Conservation (phyloP, 2,797 vertebrate genomes). For the Aplochiton taeniatus region DNA sequence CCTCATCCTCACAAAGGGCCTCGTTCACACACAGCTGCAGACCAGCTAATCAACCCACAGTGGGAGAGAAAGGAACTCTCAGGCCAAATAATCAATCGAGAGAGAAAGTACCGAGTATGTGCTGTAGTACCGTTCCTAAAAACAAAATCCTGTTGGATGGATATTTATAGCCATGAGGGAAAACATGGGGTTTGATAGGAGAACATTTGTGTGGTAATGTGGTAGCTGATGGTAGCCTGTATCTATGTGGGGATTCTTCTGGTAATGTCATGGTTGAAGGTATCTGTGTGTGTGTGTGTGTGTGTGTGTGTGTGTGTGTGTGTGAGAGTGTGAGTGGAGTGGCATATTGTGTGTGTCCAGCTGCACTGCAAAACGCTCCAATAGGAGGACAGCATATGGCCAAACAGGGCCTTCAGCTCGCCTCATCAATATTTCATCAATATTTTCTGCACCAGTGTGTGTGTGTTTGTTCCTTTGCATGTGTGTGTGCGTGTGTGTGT, state of each 20-base stretch:
- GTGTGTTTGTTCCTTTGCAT: slow-evolving; percentile 16
- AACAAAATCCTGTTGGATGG: too few relatives aligned
- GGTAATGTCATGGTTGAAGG: not conserved
- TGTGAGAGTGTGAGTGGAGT: slow-evolving; percentile 25
- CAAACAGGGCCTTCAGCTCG: slow-evolving; percentile 73
- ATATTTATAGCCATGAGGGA: slow-evolving; percentile 44
- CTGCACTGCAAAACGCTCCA: slow-evolving; percentile 70
- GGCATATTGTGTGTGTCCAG: slow-evolving; percentile 60
- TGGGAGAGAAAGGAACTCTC: too few relatives aligned
- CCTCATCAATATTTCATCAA: slow-evolving; percentile 83
- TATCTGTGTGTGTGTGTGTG: slow-evolving; percentile 2
- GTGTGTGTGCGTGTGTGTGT: too few relatives aligned
- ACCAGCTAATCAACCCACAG: too few relatives aligned
- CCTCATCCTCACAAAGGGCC: slow-evolving; percentile 58
- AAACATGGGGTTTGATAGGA: too few relatives aligned
- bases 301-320: too few relatives aligned
- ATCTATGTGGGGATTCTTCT: slow-evolving; percentile 51
- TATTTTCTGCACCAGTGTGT: slow-evolving; percentile 67
- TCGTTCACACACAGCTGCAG: slow-evolving; percentile 47
- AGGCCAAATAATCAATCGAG: slow-evolving; percentile 66
- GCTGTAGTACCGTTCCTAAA: too few relatives aligned
- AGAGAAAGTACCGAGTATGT: slow-evolving; percentile 44
- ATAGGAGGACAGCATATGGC: slow-evolving; percentile 77
- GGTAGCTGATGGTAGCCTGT: too few relatives aligned
- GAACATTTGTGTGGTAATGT: too few relatives aligned